Percentiles rank a stretch among this genome's conserved stretches.
phyloP scores from a whole-genome alignment of 1,140 invertebrate species.

The Portunus trituberculatus region DNA sequence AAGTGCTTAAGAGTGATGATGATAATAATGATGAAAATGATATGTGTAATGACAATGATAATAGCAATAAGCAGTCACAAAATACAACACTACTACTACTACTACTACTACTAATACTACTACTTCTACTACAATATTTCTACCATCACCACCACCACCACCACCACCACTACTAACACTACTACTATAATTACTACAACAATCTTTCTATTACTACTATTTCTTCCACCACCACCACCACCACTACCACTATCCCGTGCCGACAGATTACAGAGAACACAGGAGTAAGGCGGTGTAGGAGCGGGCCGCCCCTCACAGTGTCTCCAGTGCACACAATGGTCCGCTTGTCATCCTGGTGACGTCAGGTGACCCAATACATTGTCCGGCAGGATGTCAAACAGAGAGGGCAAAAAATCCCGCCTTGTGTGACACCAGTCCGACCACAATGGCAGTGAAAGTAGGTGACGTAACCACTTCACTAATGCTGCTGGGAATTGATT shows the following conservation, averaged over 20 bases:
- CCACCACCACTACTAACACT: background rate
- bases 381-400: background rate
- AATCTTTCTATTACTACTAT: background rate
- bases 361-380: background rate
- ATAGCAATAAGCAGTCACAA: background rate
- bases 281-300: background rate
- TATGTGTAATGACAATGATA: background rate
- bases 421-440: background rate
- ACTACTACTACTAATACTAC: too few relatives aligned
- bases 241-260: too few relatives aligned
- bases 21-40: background rate
- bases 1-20: background rate
- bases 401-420: background rate
- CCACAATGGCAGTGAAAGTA: background rate
- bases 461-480: too few relatives aligned
- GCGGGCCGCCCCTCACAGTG: background rate
- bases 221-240: background rate
- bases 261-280: too few relatives aligned
- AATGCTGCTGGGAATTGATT: too few relatives aligned
- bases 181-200: background rate
- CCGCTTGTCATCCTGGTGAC: background rate
- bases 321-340: background rate
- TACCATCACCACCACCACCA: background rate
- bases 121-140: too few relatives aligned
- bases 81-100: too few relatives aligned